Evolutionary conservation across 2,888 invertebrate species (phyloP).

Genomic region (Caenorhabditis sp.): DNA sequence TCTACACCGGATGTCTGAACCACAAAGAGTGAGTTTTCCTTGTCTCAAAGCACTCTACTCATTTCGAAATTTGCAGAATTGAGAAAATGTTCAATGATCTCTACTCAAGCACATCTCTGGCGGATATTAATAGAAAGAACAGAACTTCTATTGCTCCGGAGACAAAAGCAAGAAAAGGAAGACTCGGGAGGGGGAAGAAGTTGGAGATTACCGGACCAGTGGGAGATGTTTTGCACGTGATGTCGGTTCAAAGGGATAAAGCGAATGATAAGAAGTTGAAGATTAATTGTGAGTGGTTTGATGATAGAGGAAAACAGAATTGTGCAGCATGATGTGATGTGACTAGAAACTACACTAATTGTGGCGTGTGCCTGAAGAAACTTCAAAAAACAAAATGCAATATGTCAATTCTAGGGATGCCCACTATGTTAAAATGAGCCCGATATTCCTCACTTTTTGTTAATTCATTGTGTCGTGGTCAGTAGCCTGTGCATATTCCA

Average conservation of each 20-base stretch:
- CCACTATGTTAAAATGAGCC: no score
- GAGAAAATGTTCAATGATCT: constrained; percentile 44
- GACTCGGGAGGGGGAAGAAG: constrained; percentile 32
- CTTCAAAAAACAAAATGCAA: no score
- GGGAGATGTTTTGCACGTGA: constrained; percentile 50
- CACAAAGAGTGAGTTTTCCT: constrained; percentile 34
- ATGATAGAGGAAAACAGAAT: background rate
- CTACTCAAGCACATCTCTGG: constrained; percentile 13
- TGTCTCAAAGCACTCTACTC: background rate
- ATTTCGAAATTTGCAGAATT: constrained; percentile 3
- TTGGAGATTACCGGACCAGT: constrained; percentile 56
- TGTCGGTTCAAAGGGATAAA: constrained; percentile 50
- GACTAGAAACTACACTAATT: background rate
- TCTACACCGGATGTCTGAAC: constrained; percentile 44
- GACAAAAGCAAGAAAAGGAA: constrained; percentile 56
- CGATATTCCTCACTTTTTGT: background rate
- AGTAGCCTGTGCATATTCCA: constrained; percentile 39
- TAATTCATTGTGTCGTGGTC: constrained; percentile 38
- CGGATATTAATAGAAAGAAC: constrained; percentile 25
- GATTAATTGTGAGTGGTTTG: constrained; percentile 42
- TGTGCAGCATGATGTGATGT: no score
- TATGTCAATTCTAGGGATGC: no score
- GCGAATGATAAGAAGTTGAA: constrained; percentile 35
- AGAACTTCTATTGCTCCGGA: constrained; percentile 42
- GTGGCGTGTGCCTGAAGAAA: background rate